These are phyloP conservation scores for Chloroceryle amazona DNA, from an alignment of 2,797 vertebrate genomes.

Conservation along the genomic window DNA sequence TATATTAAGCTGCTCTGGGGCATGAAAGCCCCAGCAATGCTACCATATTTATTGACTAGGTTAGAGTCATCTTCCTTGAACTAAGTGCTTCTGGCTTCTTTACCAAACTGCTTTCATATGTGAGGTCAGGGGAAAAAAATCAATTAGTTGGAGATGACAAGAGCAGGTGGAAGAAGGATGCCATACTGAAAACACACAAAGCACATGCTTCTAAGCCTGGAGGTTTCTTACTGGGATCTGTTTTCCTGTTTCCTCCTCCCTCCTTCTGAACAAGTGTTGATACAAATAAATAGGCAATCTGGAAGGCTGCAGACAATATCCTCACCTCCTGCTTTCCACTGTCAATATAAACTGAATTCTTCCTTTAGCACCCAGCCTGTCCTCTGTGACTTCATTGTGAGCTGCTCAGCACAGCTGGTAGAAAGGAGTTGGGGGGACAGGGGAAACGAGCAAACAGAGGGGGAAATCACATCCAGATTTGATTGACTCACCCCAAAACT, in stretches of 20 bases:
- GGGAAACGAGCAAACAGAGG: not conserved
- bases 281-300: not conserved
- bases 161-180: not conserved
- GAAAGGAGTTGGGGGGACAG: not conserved
- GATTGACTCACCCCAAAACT: not conserved
- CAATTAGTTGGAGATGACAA: not conserved
- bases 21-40: not conserved
- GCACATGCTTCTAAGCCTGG: not conserved
- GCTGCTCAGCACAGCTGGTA: not conserved
- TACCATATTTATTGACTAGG: not conserved
- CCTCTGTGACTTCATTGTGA: not conserved
- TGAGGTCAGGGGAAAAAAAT: not conserved
- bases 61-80: not conserved
- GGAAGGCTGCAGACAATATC: not conserved
- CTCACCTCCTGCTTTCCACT: not conserved
- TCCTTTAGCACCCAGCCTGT: not conserved
- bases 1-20: accelerated
- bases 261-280: not conserved
- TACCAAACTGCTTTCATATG: not conserved
- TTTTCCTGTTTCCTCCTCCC: not conserved
- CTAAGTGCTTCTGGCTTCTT: not conserved
- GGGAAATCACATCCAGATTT: not conserved
- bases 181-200: not conserved
- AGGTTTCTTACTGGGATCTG: not conserved
- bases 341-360: not conserved